Evolutionary conservation across 2,797 vertebrate genomes (phyloP).

Genomic region (Megalops cyprinoides): DNA sequence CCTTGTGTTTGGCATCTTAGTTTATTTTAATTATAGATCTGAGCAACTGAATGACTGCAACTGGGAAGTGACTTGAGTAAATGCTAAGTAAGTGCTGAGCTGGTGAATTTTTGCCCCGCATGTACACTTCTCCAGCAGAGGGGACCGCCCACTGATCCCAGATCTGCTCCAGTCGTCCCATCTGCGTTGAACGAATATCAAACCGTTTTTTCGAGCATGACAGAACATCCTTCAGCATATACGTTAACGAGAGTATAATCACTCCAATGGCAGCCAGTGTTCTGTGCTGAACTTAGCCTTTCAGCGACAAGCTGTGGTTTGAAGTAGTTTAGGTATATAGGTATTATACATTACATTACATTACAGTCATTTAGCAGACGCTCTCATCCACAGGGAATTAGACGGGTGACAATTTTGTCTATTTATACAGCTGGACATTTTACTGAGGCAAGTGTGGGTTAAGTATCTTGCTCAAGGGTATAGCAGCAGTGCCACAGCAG

Average conservation of each 20-base stretch:
- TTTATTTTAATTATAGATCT: conserved; percentile 68
- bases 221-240: background rate
- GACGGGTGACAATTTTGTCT: too few relatives aligned
- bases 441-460: too few relatives aligned
- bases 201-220: background rate
- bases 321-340: background rate
- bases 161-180: background rate
- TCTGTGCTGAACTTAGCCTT: conserved; percentile 37
- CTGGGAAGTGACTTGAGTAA: conserved; percentile 35
- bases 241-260: conserved; percentile 20
- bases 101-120: conserved; percentile 20
- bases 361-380: too few relatives aligned
- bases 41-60: conserved; percentile 51
- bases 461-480: too few relatives aligned
- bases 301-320: conserved; percentile 36
- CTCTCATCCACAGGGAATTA: too few relatives aligned
- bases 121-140: conserved; percentile 25
- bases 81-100: background rate
- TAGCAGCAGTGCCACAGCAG: too few relatives aligned
- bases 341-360: too few relatives aligned
- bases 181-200: background rate
- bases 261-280: conserved; percentile 35
- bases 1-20: conserved; percentile 57
- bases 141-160: background rate
- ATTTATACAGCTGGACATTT: too few relatives aligned